phyloP scores from a whole-genome alignment of 2,888 invertebrate genomes.

The Alitta virens region DNA sequence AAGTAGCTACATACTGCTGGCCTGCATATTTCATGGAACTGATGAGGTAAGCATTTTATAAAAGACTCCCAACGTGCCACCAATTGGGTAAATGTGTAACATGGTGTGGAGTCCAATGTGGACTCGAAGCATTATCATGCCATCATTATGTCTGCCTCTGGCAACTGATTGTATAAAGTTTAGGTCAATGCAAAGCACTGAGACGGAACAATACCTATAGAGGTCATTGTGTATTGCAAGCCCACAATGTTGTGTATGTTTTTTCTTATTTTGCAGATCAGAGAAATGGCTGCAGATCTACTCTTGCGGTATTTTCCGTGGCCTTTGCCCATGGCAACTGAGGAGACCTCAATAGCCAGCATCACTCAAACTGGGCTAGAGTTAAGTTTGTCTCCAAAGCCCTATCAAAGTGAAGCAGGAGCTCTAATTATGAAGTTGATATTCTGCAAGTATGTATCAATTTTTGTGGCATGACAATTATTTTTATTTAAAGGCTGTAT shows the following conservation, averaged over 20 bases:
- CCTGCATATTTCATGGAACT: slow-evolving; percentile 45
- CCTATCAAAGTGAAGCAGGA: slow-evolving; percentile 66
- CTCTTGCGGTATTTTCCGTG: slow-evolving; percentile 36
- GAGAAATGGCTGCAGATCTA: slow-evolving; percentile 25
- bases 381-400: slow-evolving; percentile 64
- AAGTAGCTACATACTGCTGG: slow-evolving; percentile 30
- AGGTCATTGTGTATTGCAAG: no score
- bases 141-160: no score
- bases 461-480: background rate
- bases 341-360: slow-evolving; percentile 11
- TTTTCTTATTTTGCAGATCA: slow-evolving; percentile 21
- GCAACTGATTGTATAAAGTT: no score
- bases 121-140: no score
- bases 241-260: no score
- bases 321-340: slow-evolving; percentile 20
- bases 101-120: no score
- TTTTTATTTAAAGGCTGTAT: no score
- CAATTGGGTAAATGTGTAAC: no score
- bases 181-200: no score
- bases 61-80: no score
- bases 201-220: no score
- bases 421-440: slow-evolving; percentile 63
- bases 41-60: slow-evolving; percentile 37
- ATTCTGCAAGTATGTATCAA: slow-evolving; percentile 42
- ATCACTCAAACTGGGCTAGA: slow-evolving; percentile 43